phyloP scores from a whole-genome alignment of 2,797 vertebrate species.

The Siniperca undulata region DNA sequence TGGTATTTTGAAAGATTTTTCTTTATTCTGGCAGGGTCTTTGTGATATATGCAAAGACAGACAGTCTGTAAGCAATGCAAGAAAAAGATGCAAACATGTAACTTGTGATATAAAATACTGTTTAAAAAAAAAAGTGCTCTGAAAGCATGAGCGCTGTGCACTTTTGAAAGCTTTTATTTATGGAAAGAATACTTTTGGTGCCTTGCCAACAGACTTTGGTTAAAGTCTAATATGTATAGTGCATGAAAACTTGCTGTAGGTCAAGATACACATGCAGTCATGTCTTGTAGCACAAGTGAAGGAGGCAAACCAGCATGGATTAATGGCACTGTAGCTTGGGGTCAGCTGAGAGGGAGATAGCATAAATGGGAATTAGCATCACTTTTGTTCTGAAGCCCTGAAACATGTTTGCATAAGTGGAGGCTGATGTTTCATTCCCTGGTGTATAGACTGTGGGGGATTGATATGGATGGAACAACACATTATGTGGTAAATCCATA shows the following conservation, averaged over 20 bases:
- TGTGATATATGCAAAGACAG: not conserved
- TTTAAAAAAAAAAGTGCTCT: not conserved
- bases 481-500: slow-evolving; percentile 39
- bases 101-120: not conserved
- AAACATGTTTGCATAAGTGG: slow-evolving; percentile 53
- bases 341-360: slow-evolving; percentile 34
- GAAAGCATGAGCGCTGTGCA: not conserved
- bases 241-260: slow-evolving; percentile 36
- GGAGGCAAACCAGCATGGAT: slow-evolving; percentile 16
- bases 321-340: slow-evolving; percentile 31
- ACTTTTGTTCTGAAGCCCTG: slow-evolving; percentile 49
- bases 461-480: slow-evolving; percentile 51
- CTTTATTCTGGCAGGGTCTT: not conserved
- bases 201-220: slow-evolving; percentile 30
- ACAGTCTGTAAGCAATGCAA: not conserved
- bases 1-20: slow-evolving; percentile 10
- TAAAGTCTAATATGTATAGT: slow-evolving; percentile 42
- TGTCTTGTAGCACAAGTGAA: slow-evolving; percentile 31
- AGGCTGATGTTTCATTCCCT: slow-evolving; percentile 43
- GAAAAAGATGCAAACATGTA: not conserved
- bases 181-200: slow-evolving; percentile 3
- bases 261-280: slow-evolving; percentile 13
- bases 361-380: slow-evolving; percentile 64
- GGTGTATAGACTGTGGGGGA: not conserved
- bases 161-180: slow-evolving; percentile 29